These are phyloP conservation scores for Meteorus cinctellus DNA, from an alignment of 2,888 invertebrate genomes.

Conservation along the genomic window DNA sequence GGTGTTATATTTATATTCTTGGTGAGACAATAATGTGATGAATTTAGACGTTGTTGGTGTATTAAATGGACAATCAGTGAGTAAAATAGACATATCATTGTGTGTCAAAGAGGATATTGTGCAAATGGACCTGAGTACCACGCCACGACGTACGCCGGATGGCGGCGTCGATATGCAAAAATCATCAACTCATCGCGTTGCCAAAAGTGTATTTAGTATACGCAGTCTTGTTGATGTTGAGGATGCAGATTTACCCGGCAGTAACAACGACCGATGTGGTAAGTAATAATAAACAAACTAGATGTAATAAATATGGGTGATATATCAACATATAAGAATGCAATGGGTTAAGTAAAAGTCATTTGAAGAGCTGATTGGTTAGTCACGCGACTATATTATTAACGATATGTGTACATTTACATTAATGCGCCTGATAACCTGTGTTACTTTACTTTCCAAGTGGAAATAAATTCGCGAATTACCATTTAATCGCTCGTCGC, in stretches of 20 bases:
- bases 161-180: slow-evolving; percentile 72
- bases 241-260: slow-evolving; percentile 65
- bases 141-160: slow-evolving; percentile 69
- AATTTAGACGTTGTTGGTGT: not conserved
- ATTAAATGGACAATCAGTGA: slow-evolving; percentile 4
- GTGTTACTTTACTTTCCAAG: slow-evolving; percentile 59
- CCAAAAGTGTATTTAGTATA: slow-evolving; percentile 78
- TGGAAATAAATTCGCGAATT: slow-evolving; percentile 66
- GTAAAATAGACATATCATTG: slow-evolving; percentile 18
- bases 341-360: slow-evolving; percentile 13
- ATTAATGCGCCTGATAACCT: slow-evolving; percentile 44
- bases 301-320: not conserved
- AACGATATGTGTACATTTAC: slow-evolving; percentile 37
- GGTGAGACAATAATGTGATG: slow-evolving; percentile 17
- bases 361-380: slow-evolving; percentile 39
- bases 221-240: slow-evolving; percentile 77
- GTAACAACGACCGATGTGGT: slow-evolving; percentile 55
- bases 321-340: slow-evolving; percentile 1
- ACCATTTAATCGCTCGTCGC: slow-evolving; percentile 59
- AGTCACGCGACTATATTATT: slow-evolving; percentile 45
- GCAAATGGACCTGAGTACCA: slow-evolving; percentile 75
- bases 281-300: slow-evolving; percentile 28
- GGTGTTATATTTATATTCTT: not conserved
- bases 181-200: slow-evolving; percentile 71
- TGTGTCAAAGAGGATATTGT: slow-evolving; percentile 23